Conservation (phyloP, 1,140 invertebrate genomes). For the Diachasmimorpha longicaudata region DNA sequence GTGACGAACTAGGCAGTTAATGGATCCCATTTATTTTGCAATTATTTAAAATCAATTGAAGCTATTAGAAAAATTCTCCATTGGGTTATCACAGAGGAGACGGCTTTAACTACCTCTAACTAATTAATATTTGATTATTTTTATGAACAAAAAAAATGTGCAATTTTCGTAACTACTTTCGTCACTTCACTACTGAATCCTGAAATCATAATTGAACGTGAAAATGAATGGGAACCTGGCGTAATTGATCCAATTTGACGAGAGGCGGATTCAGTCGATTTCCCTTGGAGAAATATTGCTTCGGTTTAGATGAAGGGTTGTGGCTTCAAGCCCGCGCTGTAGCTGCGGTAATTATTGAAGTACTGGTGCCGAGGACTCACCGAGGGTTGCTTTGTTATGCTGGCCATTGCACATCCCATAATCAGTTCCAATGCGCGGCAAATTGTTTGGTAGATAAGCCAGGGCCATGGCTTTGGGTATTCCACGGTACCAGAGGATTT, state of each 20-base stretch:
- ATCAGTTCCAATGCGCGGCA: constrained; percentile 63
- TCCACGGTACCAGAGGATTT: constrained; percentile 32
- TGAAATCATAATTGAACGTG: neutral
- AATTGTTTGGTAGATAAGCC: constrained; percentile 67
- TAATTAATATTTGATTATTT: too few species aligned
- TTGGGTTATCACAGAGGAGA: too few species aligned
- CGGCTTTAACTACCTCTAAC: too few species aligned
- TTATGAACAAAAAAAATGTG: too few species aligned
- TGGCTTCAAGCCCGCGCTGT: constrained; percentile 60
- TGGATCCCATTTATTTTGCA: too few species aligned
- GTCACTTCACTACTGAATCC: neutral
- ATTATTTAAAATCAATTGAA: too few species aligned
- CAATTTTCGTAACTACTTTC: neutral
- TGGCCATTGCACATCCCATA: constrained; percentile 68
- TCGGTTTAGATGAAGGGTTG: constrained; percentile 58
- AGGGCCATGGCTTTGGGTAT: constrained; percentile 58
- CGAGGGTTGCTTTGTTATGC: constrained; percentile 69
- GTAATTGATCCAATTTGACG: neutral
- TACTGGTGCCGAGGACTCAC: constrained; percentile 63
- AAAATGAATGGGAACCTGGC: neutral
- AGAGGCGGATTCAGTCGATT: constrained; percentile 15
- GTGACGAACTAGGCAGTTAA: too few species aligned
- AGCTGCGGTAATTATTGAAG: constrained; percentile 61
- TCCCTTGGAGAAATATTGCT: constrained; percentile 36
- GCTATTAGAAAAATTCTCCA: too few species aligned